Conservation (phyloP, 2,888 invertebrate genomes). For the Apotomis turbidana region DNA sequence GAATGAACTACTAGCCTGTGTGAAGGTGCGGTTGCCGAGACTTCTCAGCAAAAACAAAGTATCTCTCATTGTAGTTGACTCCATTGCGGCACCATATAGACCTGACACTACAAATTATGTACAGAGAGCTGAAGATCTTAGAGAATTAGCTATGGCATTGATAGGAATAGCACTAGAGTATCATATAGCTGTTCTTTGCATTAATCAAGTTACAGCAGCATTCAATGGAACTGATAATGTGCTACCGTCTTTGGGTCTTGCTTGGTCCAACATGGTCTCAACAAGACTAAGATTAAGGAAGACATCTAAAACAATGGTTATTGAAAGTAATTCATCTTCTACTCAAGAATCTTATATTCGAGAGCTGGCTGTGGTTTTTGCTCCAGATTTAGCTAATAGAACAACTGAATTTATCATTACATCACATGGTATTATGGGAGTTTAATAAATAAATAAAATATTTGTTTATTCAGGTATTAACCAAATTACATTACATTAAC, state of each 20-base stretch:
- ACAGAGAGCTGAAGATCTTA: slow-evolving; percentile 74
- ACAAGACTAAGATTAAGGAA: slow-evolving; percentile 64
- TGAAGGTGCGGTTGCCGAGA: slow-evolving; percentile 68
- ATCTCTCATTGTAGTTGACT: slow-evolving; percentile 70
- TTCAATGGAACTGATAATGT: slow-evolving; percentile 59
- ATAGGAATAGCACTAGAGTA: slow-evolving; percentile 62
- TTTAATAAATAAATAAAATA: slow-evolving; percentile 12
- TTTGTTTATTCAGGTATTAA: too few relatives aligned
- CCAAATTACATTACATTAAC: too few relatives aligned
- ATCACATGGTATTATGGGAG: slow-evolving; percentile 54
- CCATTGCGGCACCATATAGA: slow-evolving; percentile 76
- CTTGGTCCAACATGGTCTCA: slow-evolving; percentile 78
- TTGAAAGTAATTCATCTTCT: slow-evolving; percentile 20
- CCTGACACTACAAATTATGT: slow-evolving; percentile 71
- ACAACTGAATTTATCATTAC: slow-evolving; percentile 60
- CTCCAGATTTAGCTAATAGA: slow-evolving; percentile 65
- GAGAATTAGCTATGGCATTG: slow-evolving; percentile 67
- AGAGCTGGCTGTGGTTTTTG: slow-evolving; percentile 62
- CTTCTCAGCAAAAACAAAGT: slow-evolving; percentile 59
- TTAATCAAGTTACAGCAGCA: slow-evolving; percentile 75
- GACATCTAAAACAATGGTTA: slow-evolving; percentile 44
- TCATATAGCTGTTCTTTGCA: slow-evolving; percentile 69
- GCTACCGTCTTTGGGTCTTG: slow-evolving; percentile 72
- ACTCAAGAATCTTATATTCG: slow-evolving; percentile 52
- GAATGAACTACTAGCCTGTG: slow-evolving; percentile 68